Evolutionary conservation across 2,113 vertebrate species (phyloP).

Genomic region (Tyrannus savana): DNA sequence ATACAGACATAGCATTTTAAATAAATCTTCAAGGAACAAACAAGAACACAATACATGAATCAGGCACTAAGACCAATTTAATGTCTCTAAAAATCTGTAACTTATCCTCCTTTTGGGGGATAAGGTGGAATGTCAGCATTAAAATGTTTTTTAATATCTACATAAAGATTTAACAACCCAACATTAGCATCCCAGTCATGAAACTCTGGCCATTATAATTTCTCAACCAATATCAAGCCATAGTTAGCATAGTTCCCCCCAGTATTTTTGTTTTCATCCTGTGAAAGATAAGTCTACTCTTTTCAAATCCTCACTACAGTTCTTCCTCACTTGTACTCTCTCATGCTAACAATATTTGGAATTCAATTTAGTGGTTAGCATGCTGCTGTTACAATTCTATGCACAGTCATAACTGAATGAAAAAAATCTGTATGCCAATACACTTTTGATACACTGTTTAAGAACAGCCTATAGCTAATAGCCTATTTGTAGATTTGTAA

Average conservation of each 20-base stretch:
- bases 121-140: background rate
- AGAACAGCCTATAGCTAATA: background rate
- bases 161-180: background rate
- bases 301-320: background rate
- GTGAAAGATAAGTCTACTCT: background rate
- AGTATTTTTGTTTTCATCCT: background rate
- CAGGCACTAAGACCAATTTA: background rate
- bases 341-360: background rate
- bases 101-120: background rate
- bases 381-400: background rate
- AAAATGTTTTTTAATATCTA: background rate
- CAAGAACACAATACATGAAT: background rate
- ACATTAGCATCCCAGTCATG: background rate
- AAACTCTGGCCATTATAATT: background rate
- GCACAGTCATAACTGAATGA: background rate
- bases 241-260: background rate
- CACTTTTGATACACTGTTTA: background rate
- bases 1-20: background rate
- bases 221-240: background rate
- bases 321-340: background rate
- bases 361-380: background rate
- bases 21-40: background rate
- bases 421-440: background rate
- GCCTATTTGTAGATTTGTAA: background rate
- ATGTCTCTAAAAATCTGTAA: background rate